Base-by-base conservation (phyloP, 2,888 invertebrate species). In the Meteorus colon region DNA sequence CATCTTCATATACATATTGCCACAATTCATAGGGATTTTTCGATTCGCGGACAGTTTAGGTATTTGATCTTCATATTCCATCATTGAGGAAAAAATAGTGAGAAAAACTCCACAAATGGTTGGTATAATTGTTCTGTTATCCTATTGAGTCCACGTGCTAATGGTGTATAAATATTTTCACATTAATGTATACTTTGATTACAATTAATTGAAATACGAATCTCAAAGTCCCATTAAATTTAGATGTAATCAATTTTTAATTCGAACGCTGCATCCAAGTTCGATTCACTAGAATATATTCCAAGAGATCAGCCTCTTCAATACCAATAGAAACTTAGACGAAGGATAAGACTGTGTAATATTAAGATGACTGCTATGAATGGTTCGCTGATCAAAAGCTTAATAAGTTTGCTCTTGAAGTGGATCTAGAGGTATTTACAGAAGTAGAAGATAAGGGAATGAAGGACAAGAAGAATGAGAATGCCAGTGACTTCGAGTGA, bases 351-450 rank as follows among this genome's bases (percentile, higher is more conserved):
- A 69, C 72, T 41, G 48, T 48, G 66, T 55, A 66, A 73, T 67
- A 60, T 65, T 75, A 19, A 66, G 60, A 73, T 62, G 55, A 73
- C 60, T 41, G 31, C 37, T 27, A 73, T 66, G 73, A 60, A 70
- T 71, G 60, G 66, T 65, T 73, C 48, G 75, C 45, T 68, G 68
- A 75, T 69, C 73, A 65, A 69, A 73, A 65, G 70, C 34, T 55
- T 45, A 45, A 51, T 48, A 59, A 72, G 72, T 62, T 69, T 69
- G 31, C 55, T 55, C 4, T 55, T 55, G n/a, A 8, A 55, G 55
- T 59, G 51, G 37, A 51, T 59, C 14, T 10, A 31, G 48, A 31
- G 16, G 45, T 24, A 65, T 10, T 37, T 4, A 65, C 10, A 4
- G 34, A 65, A 41, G n/a, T 4, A 19, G 24, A 24, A 24, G 8